Evolutionary conservation across 2,113 vertebrate species (phyloP).

Genomic region (Anarrhichthys ocellatus): DNA sequence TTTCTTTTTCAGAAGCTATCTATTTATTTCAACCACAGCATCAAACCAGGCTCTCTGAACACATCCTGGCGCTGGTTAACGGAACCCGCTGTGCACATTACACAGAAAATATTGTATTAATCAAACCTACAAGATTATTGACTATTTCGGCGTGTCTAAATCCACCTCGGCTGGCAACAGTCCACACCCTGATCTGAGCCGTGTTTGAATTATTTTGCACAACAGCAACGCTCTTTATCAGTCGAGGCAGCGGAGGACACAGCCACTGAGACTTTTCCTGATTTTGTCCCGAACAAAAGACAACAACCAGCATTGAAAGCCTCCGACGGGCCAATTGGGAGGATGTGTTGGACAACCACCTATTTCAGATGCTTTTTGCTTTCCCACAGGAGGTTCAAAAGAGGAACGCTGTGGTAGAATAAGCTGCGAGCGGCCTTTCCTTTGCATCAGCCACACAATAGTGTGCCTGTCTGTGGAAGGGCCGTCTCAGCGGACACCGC

Average conservation of each 20-base stretch:
- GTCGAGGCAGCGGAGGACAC: constrained; percentile 37
- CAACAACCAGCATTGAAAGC: constrained; percentile 30
- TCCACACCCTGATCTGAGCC: constrained; percentile 2
- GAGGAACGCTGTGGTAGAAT: constrained; percentile 59
- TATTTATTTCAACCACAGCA: constrained; percentile 51
- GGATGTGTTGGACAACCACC: constrained; percentile 75
- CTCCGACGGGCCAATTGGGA: constrained; percentile 69
- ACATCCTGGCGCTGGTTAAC: constrained; percentile 33
- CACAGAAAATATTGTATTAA: constrained; percentile 37
- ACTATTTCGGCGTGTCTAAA: constrained; percentile 38
- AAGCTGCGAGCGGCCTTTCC: constrained; percentile 70
- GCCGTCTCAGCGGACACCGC: constrained; percentile 56
- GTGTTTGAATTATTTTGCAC: constrained; percentile 27
- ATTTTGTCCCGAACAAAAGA: constrained; percentile 60
- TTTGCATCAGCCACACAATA: constrained; percentile 75
- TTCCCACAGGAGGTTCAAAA: constrained; percentile 73
- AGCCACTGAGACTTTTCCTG: constrained; percentile 42
- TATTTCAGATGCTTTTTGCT: constrained; percentile 63
- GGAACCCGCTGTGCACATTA: constrained; percentile 41
- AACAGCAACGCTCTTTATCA: constrained; percentile 50
- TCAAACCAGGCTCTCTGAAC: constrained; percentile 41
- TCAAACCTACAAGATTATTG: constrained; percentile 43
- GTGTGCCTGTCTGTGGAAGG: constrained; percentile 58
- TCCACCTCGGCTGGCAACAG: constrained; percentile 34
- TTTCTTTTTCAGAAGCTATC: constrained; percentile 38